A percentile compares a stretch with the other conserved stretches of the same genome.
Conservation (phyloP, 2,113 vertebrate species). For the Catharus minimus region DNA sequence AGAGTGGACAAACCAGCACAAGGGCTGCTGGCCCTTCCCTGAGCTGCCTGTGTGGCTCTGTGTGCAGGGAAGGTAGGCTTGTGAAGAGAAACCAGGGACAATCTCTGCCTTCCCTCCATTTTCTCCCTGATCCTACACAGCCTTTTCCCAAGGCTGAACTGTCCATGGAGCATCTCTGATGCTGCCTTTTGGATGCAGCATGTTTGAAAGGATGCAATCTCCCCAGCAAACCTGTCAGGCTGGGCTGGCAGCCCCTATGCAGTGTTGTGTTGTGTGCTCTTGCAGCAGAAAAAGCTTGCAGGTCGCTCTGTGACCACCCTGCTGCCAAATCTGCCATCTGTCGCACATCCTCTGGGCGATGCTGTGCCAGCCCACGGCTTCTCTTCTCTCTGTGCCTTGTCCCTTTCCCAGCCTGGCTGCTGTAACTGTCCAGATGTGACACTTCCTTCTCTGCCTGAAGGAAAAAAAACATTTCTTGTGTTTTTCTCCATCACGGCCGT, state of each 20-base stretch:
- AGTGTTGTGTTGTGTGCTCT: neutral
- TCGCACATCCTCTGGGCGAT: neutral
- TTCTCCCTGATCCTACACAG: neutral
- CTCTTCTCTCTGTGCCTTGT: neutral
- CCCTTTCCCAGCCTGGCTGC: neutral
- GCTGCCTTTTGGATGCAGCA: neutral
- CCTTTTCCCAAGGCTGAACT: neutral
- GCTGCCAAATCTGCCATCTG: slow-evolving; percentile 36
- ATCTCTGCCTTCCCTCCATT: neutral
- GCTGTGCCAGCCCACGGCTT: neutral
- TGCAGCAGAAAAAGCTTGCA: neutral
- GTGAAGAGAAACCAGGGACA: neutral
- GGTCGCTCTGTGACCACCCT: neutral
- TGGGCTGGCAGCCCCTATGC: neutral
- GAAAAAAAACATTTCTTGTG: neutral
- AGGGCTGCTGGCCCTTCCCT: neutral
- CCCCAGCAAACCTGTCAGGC: neutral
- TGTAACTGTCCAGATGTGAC: neutral
- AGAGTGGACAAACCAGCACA: neutral
- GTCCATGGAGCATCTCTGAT: neutral
- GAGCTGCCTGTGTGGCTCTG: neutral
- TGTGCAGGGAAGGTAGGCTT: neutral
- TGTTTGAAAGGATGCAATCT: neutral
- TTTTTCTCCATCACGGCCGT: neutral
- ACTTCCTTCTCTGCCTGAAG: neutral